Conservation (phyloP, 2,113 vertebrate genomes). For the Pangasianodon gigas region DNA sequence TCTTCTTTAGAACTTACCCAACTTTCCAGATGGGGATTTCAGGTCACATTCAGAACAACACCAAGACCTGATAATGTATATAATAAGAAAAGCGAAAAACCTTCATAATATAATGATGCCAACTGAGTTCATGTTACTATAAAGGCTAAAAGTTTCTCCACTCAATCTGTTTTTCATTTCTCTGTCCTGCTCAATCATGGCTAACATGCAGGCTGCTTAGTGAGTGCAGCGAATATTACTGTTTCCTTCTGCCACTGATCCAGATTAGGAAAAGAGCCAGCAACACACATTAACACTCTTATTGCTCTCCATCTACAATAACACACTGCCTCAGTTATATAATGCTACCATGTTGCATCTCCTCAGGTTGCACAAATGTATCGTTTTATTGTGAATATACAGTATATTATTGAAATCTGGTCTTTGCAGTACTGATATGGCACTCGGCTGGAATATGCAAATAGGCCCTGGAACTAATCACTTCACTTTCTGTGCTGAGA, state of each 20-base stretch:
- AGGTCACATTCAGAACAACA: not conserved
- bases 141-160: not conserved
- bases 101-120: not conserved
- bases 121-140: not conserved
- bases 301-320: slow-evolving; percentile 1
- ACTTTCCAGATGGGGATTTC: not conserved
- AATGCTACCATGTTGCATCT: not conserved
- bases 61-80: slow-evolving; percentile 19
- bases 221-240: slow-evolving; percentile 29
- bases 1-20: not conserved
- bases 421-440: no score
- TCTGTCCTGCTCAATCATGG: slow-evolving; percentile 29
- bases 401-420: not conserved
- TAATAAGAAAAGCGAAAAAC: not conserved
- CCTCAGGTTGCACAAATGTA: not conserved
- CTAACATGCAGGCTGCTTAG: slow-evolving; percentile 32
- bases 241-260: slow-evolving; percentile 35
- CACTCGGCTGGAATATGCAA: not conserved
- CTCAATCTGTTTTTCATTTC: slow-evolving; percentile 51
- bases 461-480: not conserved
- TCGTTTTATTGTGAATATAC: not conserved
- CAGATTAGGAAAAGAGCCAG: slow-evolving; percentile 27
- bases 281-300: slow-evolving; percentile 23
- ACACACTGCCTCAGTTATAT: not conserved
- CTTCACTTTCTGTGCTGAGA: not conserved